phyloP scores from a whole-genome alignment of 1,140 invertebrate species.

The Arctopsyche grandis region DNA sequence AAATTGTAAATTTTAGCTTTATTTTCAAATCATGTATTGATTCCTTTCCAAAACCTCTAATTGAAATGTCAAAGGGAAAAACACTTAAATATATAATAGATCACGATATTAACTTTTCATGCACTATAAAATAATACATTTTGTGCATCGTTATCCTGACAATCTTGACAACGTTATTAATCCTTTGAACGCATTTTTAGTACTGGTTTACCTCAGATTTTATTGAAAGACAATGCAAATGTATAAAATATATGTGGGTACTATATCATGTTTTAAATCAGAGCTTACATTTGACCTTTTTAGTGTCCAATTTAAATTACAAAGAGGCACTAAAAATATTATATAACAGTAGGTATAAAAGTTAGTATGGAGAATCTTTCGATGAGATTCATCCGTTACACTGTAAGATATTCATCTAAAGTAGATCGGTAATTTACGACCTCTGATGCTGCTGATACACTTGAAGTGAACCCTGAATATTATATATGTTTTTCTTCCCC shows the following conservation, averaged over 20 bases:
- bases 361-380: not conserved
- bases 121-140: slow-evolving; percentile 3
- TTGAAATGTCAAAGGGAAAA: too few species aligned
- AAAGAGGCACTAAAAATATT: too few species aligned
- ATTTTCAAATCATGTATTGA: too few species aligned
- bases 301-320: too few species aligned
- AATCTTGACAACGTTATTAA: slow-evolving; percentile 14
- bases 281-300: too few species aligned
- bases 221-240: too few species aligned
- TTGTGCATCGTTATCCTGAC: not conserved
- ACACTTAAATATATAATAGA: too few species aligned
- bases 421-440: slow-evolving; percentile 51
- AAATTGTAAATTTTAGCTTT: too few species aligned
- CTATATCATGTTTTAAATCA: too few species aligned
- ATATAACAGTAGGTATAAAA: too few species aligned
- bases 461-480: slow-evolving; percentile 45
- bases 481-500: slow-evolving; percentile 46
- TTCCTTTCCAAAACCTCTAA: too few species aligned
- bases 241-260: too few species aligned
- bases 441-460: slow-evolving; percentile 43
- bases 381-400: not conserved
- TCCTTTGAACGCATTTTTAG: slow-evolving; percentile 2
- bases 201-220: not conserved
- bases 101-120: not conserved
- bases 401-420: slow-evolving; percentile 41